Evolutionary conservation across 1,140 invertebrate genomes (phyloP).

Genomic region (Globodera rostochiensis): DNA sequence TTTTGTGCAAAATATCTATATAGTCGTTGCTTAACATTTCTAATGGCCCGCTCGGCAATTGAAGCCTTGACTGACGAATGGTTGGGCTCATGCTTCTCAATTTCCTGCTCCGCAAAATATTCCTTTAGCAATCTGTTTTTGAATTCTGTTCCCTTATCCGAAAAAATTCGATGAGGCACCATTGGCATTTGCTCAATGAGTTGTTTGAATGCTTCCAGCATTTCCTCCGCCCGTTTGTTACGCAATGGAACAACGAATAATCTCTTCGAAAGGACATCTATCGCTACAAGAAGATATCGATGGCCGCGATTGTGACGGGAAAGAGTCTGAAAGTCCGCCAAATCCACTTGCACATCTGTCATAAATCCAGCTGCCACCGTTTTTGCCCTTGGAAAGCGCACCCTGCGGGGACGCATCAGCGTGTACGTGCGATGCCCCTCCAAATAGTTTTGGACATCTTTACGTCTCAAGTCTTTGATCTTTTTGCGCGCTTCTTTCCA

Average conservation of each 20-base stretch:
- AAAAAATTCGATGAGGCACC: too few species aligned
- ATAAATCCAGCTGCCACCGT: too few species aligned
- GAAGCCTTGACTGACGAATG: conserved; percentile 3
- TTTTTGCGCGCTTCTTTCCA: too few species aligned
- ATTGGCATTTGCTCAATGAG: neutral
- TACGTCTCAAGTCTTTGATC: too few species aligned
- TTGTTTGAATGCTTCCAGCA: neutral
- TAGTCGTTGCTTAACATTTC: neutral
- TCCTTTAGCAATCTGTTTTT: neutral
- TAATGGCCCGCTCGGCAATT: neutral
- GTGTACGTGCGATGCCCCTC: too few species aligned
- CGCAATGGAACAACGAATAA: neutral
- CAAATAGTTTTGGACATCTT: too few species aligned
- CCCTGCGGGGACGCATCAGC: neutral
- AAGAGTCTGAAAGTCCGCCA: neutral
- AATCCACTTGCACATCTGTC: too few species aligned
- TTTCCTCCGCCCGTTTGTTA: neutral
- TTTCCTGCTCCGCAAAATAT: neutral
- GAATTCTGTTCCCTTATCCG: neutral
- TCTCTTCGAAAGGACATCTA: neutral
- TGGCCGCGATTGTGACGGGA: conserved; percentile 1
- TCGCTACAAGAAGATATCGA: conserved; percentile 8
- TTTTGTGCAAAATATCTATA: conserved; percentile 10
- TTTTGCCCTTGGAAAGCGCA: too few species aligned
- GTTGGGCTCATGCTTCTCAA: neutral